Evolutionary conservation across 2,797 vertebrate species (phyloP).

Genomic region (Acestrorhynchus altus): DNA sequence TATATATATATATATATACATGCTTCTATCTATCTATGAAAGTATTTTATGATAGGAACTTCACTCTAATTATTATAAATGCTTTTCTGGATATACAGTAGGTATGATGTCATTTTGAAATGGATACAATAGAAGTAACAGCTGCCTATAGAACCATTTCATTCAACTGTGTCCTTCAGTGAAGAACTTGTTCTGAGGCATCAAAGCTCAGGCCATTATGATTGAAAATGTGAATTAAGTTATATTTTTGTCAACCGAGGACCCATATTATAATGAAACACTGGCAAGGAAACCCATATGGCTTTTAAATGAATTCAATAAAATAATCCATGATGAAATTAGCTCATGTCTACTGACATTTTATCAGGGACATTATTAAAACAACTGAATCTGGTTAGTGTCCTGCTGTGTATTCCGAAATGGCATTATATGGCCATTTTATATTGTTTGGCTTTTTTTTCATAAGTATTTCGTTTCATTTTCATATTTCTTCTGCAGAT

Average conservation of each 20-base stretch:
- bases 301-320: conserved; percentile 84
- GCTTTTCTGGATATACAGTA: not conserved
- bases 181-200: conserved; percentile 54
- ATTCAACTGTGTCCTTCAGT: conserved; percentile 28
- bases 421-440: conserved; percentile 41
- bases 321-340: conserved; percentile 81
- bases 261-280: conserved; percentile 80
- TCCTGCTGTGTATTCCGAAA: conserved; percentile 66
- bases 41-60: too few species aligned
- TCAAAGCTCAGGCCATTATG: conserved; percentile 64
- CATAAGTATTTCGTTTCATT: conserved; percentile 22
- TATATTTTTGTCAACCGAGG: conserved; percentile 77
- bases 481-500: conserved; percentile 18
- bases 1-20: too few species aligned
- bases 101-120: not conserved
- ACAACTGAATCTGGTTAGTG: conserved; percentile 73
- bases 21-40: too few species aligned
- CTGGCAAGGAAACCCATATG: conserved; percentile 76
- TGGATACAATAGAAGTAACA: not conserved
- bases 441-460: conserved; percentile 34
- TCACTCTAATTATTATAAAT: too few species aligned
- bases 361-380: conserved; percentile 78
- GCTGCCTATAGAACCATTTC: not conserved
- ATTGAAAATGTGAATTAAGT: conserved; percentile 77
- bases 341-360: conserved; percentile 83